Evolutionary conservation across 2,113 vertebrate species (phyloP), one percentile per base, ranked within the genome.

Genomic region (Jacana jacana): DNA sequence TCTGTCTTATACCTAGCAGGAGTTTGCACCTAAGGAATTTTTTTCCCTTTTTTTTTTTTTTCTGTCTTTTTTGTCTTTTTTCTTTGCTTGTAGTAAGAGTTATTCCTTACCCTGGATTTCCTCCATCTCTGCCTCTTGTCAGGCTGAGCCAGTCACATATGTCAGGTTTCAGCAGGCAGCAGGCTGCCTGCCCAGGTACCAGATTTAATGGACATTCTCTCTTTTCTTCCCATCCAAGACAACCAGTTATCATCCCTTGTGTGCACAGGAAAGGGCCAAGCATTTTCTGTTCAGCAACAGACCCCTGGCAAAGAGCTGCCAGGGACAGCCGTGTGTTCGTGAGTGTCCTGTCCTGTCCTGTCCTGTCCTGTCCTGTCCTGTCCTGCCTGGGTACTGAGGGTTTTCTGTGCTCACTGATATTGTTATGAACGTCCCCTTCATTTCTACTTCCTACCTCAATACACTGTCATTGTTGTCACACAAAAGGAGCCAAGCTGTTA

Each of bases 131-230:
- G 37, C 80, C 83, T 91, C 64, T 76, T 60, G 55, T 52, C 46
- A 54, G 48, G 42, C 60, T 81, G 79, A 91, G 51, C 55, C 52
- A 35, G 27, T 57, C 20, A 0, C 88, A 84, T 92, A 91, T 96
- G 88, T 90, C 61, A 95, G 42, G 51, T 75, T 94, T 86, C 92
- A 93, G 79, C 83, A 94, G 85, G 91, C 81, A 95, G 83, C 76
- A 89, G 93, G 79, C 81, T 82, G 85, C 42, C 84, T 80, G 75
- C 63, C 78, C 51, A n/a, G 22, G 58, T 86, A 88, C 49, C 66
- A 88, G 24, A 77, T 61, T 77, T 88, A 73, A 91, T 73, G 75
- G 88, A 77, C 82, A 82, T 63, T 93, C 81, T 92, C 69, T 0
- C n/a, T 91, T 89, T 79, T 88, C 40, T 79, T 88, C 40, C 33